Base-by-base conservation (phyloP, 1,140 invertebrate species). In the Aethina tumida region DNA sequence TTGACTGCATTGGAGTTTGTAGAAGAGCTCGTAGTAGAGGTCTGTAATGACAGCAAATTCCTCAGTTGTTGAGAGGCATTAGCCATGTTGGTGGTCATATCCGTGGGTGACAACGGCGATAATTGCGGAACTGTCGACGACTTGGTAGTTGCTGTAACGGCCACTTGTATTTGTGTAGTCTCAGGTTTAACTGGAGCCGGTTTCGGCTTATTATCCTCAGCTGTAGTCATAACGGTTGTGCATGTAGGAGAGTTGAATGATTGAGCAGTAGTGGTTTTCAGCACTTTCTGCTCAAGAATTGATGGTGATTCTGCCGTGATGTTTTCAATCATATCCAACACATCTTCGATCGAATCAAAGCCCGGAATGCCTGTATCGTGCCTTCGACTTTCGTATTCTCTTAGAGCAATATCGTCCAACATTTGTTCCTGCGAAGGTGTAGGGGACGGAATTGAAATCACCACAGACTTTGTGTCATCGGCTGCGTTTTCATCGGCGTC, bases 31-130 rank as follows among this genome's bases (percentile, higher is more conserved):
- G 59, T 57, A 25, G 52, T 55, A 16, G 65, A 54, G 17, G 73
- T 66, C 3, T 73, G 54, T 2, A 75, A 74, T 7, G 74, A 76
- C 46, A 79, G 69, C 27, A 77, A 69, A 2, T 69, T 74, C 8
- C 75, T 58, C 22, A 80, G 43, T 47, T 80, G 79, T 53, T 80
- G 74, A 2, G 76, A 78, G 0, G 74, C 77, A 49, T 76, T 79
- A 0, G 71, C 76, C 46, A 80, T 77, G 38, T 79, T 80, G 2
- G 74, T 75, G 3, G 76, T 79, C 9, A 81, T 58, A 46, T 81
- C 77, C 0, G 74, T 71, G 0, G 79, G 77, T 0, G 77, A 80
- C 1, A 81, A 46, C 0, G 79, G 79, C 1, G 77, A 80, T 4
- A 80, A 56, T 55, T 80, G 77, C 2, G 77, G 74, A 20, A 77